Conservation (phyloP, 2,888 invertebrate species). For the Acanthococcus lagerstroemiae region DNA sequence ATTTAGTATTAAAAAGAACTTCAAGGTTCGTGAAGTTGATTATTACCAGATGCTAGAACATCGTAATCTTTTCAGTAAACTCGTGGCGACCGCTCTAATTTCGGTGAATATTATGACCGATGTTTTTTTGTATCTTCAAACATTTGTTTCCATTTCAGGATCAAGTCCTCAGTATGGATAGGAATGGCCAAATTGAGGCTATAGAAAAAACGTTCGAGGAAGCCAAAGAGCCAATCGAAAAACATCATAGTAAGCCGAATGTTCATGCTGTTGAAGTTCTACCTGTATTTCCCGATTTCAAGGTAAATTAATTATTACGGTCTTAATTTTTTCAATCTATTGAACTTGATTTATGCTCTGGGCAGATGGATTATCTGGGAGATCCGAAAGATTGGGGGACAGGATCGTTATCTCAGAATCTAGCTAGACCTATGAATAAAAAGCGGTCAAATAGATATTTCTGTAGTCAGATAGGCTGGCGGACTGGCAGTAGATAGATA, state of each 20-base stretch:
- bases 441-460: too few relatives aligned
- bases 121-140: neutral
- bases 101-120: too few relatives aligned
- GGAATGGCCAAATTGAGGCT: slow-evolving; percentile 87
- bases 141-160: slow-evolving; percentile 48
- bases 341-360: too few relatives aligned
- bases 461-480: too few relatives aligned
- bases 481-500: too few relatives aligned
- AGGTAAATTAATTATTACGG: slow-evolving; percentile 42
- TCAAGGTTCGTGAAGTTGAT: slow-evolving; percentile 44
- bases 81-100: neutral
- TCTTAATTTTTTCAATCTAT: slow-evolving; percentile 1
- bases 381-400: too few relatives aligned
- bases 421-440: too few relatives aligned
- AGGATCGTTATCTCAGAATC: too few relatives aligned
- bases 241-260: slow-evolving; percentile 94
- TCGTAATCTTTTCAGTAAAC: neutral
- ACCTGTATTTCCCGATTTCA: slow-evolving; percentile 89
- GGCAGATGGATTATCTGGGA: too few relatives aligned
- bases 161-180: slow-evolving; percentile 89
- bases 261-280: slow-evolving; percentile 82
- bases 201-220: slow-evolving; percentile 96
- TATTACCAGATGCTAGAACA: too few relatives aligned
- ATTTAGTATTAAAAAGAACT: slow-evolving; percentile 90
- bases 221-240: slow-evolving; percentile 69